These are phyloP conservation scores for Tenthredo mesomela DNA, from an alignment of 2,888 invertebrate genomes.

Conservation along the genomic window DNA sequence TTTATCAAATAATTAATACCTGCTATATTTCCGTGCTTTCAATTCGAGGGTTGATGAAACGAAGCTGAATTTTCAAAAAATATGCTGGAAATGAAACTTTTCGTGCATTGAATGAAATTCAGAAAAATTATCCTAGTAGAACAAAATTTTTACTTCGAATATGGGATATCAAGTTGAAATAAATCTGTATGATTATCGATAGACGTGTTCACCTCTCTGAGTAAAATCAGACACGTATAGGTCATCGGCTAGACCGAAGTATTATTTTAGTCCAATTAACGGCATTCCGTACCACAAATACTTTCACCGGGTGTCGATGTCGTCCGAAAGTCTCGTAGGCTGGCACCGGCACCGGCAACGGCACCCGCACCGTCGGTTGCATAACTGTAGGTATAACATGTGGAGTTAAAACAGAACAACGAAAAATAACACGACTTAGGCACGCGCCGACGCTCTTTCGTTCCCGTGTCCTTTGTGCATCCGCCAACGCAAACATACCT, in stretches of 20 bases:
- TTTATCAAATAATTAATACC: neutral
- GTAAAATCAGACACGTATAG: neutral
- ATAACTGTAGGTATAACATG: constrained; percentile 61
- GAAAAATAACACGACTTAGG: constrained; percentile 31
- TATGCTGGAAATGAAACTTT: neutral
- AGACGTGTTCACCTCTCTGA: neutral
- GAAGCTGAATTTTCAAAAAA: neutral
- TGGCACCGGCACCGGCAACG: neutral
- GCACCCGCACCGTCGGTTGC: constrained; percentile 61
- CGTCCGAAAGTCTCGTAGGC: constrained; percentile 9
- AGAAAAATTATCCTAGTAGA: too few relatives aligned
- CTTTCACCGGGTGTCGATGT: constrained; percentile 55
- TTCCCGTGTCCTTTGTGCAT: constrained; percentile 51
- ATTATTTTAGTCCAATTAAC: constrained; percentile 75
- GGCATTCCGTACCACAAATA: constrained; percentile 71
- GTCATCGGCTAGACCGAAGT: constrained; percentile 31
- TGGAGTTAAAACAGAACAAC: constrained; percentile 49
- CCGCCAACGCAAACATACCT: constrained; percentile 54
- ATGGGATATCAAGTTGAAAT: too few relatives aligned
- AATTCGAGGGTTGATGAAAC: neutral
- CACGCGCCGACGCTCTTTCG: constrained; percentile 39
- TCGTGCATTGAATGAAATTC: too few relatives aligned
- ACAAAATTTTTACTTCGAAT: too few relatives aligned
- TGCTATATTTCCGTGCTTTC: neutral
- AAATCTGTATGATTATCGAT: neutral